A percentile compares a stretch with the other conserved stretches of the same genome.
These are phyloP conservation scores for Clusia tigrina DNA, from an alignment of 2,888 invertebrate species.

Conservation along the genomic window DNA sequence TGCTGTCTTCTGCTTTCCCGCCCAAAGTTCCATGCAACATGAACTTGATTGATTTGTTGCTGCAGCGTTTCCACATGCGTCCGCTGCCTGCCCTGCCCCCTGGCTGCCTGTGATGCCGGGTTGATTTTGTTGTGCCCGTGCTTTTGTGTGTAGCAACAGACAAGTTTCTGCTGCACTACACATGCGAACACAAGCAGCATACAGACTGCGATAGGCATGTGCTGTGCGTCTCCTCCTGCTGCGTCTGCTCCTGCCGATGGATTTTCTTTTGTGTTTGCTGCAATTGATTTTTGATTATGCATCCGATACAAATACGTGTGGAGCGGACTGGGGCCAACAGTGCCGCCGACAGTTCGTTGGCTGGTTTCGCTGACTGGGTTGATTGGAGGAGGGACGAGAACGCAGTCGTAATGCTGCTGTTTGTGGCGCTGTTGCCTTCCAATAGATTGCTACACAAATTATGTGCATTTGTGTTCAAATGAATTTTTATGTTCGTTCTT, in stretches of 20 bases:
- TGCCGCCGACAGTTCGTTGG: background rate
- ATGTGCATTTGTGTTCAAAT: background rate
- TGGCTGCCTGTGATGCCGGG: background rate
- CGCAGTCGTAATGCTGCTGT: background rate
- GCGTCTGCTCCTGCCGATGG: background rate
- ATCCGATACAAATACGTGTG: background rate
- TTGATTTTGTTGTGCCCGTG: background rate
- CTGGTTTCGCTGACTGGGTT: background rate
- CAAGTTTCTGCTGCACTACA: too few relatives aligned
- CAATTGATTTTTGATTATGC: constrained; percentile 7
- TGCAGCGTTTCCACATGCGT: background rate
- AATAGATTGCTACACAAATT: background rate
- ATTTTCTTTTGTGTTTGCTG: background rate
- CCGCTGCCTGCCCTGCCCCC: background rate
- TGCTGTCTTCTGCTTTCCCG: background rate
- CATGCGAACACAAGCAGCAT: background rate
- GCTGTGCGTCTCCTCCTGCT: background rate
- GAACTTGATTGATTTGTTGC: background rate
- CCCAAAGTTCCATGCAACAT: background rate
- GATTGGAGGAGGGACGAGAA: background rate
- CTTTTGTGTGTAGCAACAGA: too few relatives aligned
- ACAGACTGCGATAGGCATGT: background rate
- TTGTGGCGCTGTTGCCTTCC: background rate
- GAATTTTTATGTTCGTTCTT: background rate
- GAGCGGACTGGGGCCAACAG: background rate